Evolutionary conservation across 2,797 vertebrate genomes (phyloP).

Genomic region (Spea hammondii): DNA sequence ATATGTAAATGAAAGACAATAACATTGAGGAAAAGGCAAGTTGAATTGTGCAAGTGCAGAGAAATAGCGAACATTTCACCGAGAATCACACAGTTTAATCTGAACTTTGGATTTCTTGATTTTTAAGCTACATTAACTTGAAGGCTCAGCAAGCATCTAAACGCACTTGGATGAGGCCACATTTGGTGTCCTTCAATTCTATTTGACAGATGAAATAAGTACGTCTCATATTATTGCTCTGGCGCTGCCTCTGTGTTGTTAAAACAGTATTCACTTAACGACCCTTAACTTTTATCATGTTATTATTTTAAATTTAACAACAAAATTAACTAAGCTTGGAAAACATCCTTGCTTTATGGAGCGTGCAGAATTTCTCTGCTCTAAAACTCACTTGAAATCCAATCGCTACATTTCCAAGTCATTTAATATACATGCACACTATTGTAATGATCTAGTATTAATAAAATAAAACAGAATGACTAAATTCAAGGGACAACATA

Average conservation of each 20-base stretch:
- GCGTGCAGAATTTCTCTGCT: slow-evolving; percentile 24
- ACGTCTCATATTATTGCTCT: not conserved
- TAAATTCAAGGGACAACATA: slow-evolving; percentile 1
- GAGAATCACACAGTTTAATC: no score
- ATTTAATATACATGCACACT: slow-evolving; percentile 11
- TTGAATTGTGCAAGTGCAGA: no score
- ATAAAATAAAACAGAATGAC: slow-evolving; percentile 6
- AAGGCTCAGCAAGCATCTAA: no score
- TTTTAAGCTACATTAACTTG: no score
- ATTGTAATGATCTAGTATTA: slow-evolving; percentile 3
- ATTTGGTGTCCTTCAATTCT: no score
- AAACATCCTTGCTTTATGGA: slow-evolving; percentile 2
- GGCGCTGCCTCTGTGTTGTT: slow-evolving; percentile 7
- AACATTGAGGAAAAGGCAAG: no score
- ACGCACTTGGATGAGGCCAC: no score
- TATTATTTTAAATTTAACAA: slow-evolving; percentile 33
- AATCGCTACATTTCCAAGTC: slow-evolving; percentile 16
- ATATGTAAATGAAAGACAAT: no score
- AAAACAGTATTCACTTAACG: slow-evolving; percentile 16
- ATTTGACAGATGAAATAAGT: no score
- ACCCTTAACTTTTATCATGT: slow-evolving; percentile 21
- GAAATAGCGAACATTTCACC: no score
- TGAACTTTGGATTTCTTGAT: no score
- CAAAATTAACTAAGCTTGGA: slow-evolving; percentile 19
- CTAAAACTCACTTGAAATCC: slow-evolving; percentile 1